Base-by-base conservation (phyloP, 2,888 invertebrate genomes). In the Proisotoma minuta region DNA sequence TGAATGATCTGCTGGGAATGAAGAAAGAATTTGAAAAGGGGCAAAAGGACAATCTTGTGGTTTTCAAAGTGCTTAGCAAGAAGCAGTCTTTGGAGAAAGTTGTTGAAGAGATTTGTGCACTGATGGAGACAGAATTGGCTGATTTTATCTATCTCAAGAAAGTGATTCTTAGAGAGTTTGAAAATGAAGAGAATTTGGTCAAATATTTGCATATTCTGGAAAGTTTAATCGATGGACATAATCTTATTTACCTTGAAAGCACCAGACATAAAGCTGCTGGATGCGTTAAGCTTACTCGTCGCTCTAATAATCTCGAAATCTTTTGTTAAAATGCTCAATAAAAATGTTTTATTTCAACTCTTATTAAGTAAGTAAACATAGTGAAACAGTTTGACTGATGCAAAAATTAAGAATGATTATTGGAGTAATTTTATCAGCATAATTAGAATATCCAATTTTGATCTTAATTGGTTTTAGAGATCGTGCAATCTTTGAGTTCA, bases 1-100 rank as follows among this genome's bases (percentile, higher is more conserved):
- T 59, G 12, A 59, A 59, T 29, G 59, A 59, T 34, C 20, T 59
- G n/a, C 20, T 59, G 18, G 59, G 59, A 51, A 29, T 59, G 50
- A 50, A 59, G 22, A 59, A 59, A 24, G 59, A 59, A 20, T 51
- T 59, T 49, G 15, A 24, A 34, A 29, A 59, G 27, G 26, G 29
- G 12, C 50, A 59, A 20, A 59, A n/a, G n/a, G 59, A 59, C 40
- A 59, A 51, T 34, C 5, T 59, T 10, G 28, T 59, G 18, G 24
- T 51, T 10, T 59, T 51, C 58, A 50, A 50, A 18, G 50, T 49
- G 4, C 27, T 58, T 2, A 18, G 26, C 24, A 58, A 58, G 50
- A 20, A 27, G 3, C 24, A 50, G 4, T 28, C 49, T 5, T 27
- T 58, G 26, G 29, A 58, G 23, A 10, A 29, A 5, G 58, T 49